Evolutionary conservation across 2,113 vertebrate species (phyloP).

Genomic region (Gallinago jamesoni): DNA sequence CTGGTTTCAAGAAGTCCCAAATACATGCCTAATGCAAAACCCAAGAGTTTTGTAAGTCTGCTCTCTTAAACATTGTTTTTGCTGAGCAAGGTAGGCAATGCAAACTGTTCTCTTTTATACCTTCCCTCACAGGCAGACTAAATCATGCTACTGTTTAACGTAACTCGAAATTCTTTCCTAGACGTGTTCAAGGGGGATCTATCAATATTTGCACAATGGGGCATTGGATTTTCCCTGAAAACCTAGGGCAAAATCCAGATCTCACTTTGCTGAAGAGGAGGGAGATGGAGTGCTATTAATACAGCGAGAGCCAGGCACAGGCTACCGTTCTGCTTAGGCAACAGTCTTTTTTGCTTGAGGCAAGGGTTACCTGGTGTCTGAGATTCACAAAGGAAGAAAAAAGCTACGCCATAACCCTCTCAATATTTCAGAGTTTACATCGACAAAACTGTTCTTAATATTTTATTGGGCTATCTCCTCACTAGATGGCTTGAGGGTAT

Average conservation of each 20-base stretch:
- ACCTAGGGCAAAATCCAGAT: not conserved
- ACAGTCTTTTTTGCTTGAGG: not conserved
- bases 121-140: not conserved
- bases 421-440: slow-evolving; percentile 60
- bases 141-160: not conserved
- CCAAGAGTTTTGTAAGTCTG: not conserved
- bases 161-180: not conserved
- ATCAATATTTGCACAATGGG: not conserved
- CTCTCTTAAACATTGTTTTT: not conserved
- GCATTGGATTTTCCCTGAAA: not conserved
- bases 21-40: not conserved
- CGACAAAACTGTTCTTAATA: slow-evolving; percentile 58
- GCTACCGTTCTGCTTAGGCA: not conserved
- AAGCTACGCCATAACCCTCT: not conserved
- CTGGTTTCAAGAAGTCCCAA: not conserved
- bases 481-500: not conserved
- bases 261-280: not conserved
- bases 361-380: not conserved
- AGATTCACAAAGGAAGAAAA: not conserved
- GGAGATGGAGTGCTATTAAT: not conserved
- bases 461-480: slow-evolving; percentile 30
- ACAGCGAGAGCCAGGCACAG: not conserved
- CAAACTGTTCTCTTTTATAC: not conserved
- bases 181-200: not conserved
- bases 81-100: not conserved